These are phyloP conservation scores for Meganola albula DNA, from an alignment of 2,888 invertebrate genomes.

Conservation along the genomic window DNA sequence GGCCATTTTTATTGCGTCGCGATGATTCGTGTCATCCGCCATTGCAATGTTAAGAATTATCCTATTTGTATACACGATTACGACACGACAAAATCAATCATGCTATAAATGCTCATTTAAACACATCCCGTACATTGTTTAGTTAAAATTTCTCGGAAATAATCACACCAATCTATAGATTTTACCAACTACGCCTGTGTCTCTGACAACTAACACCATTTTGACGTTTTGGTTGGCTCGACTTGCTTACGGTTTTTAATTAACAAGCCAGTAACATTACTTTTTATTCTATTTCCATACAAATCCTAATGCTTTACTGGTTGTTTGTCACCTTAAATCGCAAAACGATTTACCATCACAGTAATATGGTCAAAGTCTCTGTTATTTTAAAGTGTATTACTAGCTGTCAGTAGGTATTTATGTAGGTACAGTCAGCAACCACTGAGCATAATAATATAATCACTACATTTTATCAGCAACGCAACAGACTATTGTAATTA, in stretches of 20 bases:
- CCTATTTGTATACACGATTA: conserved; percentile 42
- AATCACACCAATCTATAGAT: conserved; percentile 57
- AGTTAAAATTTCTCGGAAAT: conserved; percentile 46
- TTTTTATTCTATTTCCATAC: conserved; percentile 30
- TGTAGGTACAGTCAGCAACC: too few relatives aligned
- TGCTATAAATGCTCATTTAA: conserved; percentile 40
- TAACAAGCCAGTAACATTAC: conserved; percentile 49
- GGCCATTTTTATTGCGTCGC: conserved; percentile 78
- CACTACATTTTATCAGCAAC: too few relatives aligned
- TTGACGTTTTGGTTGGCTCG: conserved; percentile 63
- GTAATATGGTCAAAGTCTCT: too few relatives aligned
- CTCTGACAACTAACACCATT: conserved; percentile 74
- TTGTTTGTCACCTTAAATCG: too few relatives aligned
- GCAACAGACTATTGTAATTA: too few relatives aligned
- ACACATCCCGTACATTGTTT: conserved; percentile 52
- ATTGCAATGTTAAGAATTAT: conserved; percentile 62
- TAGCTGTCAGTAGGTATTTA: too few relatives aligned
- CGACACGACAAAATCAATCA: conserved; percentile 44
- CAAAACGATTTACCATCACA: too few relatives aligned
- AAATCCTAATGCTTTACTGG: too few relatives aligned
- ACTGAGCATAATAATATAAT: too few relatives aligned
- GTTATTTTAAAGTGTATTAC: too few relatives aligned
- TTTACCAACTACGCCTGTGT: conserved; percentile 65
- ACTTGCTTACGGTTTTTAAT: conserved; percentile 39
- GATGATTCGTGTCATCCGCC: conserved; percentile 78